A percentile compares a stretch with the other conserved stretches of the same genome.
These are phyloP conservation scores for Drosophila sproati DNA, from an alignment of 1,140 invertebrate genomes.

Conservation along the genomic window DNA sequence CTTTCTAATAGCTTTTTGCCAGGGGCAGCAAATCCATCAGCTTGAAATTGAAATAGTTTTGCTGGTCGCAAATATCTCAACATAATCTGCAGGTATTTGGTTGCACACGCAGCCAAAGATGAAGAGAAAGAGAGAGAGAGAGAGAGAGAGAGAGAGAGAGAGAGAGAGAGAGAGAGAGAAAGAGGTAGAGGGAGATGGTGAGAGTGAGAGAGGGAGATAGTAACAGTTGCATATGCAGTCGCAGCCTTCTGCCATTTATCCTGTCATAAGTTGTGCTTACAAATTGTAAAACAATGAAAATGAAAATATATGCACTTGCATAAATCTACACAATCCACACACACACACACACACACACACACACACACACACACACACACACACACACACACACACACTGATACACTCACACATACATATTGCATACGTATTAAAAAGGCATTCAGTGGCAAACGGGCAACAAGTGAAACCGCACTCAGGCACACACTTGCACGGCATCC, in stretches of 20 bases:
- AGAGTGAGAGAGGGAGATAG: background rate
- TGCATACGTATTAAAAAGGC: slow-evolving; percentile 28
- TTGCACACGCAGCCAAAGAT: background rate
- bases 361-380: slow-evolving; percentile 25
- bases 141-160: too few relatives aligned
- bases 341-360: slow-evolving; percentile 37
- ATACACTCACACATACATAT: slow-evolving; percentile 19
- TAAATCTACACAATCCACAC: slow-evolving; percentile 48
- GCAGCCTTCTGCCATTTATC: slow-evolving; percentile 61
- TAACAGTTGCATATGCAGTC: slow-evolving; percentile 25
- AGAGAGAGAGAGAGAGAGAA: too few relatives aligned
- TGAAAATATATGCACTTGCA: slow-evolving; percentile 62
- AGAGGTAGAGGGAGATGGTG: too few relatives aligned
- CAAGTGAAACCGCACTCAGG: slow-evolving; percentile 75
- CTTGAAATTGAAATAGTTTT: slow-evolving; percentile 64
- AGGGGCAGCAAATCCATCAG: slow-evolving; percentile 63
- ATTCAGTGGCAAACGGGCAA: slow-evolving; percentile 58
- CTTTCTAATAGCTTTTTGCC: slow-evolving; percentile 75
- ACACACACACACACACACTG: slow-evolving; percentile 36
- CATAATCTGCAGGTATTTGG: slow-evolving; percentile 16
- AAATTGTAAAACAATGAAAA: slow-evolving; percentile 83
- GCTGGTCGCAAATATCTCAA: slow-evolving; percentile 26
- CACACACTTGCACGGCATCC: slow-evolving; percentile 63
- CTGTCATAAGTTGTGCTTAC: slow-evolving; percentile 82
- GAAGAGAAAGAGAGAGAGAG: background rate